A percentile compares a stretch with the other conserved stretches of the same genome.
Conservation (phyloP, 2,113 vertebrate genomes). For the Callaeas wilsoni region DNA sequence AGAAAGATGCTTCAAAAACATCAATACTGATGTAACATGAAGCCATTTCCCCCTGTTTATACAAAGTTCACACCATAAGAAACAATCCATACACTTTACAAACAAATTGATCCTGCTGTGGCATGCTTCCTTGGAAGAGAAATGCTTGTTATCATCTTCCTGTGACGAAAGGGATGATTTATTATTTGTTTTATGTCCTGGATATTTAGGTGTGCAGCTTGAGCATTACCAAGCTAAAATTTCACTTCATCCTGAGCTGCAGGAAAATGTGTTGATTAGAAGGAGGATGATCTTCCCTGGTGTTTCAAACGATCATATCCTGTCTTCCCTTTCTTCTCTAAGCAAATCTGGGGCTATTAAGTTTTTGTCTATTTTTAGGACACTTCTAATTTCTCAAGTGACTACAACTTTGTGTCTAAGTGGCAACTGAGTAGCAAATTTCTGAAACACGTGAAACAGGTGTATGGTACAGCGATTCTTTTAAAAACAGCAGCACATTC, state of each 20-base stretch:
- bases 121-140: not conserved
- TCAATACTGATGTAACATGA: not conserved
- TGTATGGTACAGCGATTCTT: not conserved
- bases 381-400: not conserved
- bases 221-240: not conserved
- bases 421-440: not conserved
- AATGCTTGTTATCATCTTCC: not conserved
- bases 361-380: not conserved
- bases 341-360: not conserved
- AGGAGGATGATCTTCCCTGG: not conserved
- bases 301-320: not conserved
- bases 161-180: not conserved
- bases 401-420: not conserved
- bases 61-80: not conserved
- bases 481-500: not conserved
- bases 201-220: not conserved
- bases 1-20: not conserved
- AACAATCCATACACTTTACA: not conserved
- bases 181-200: not conserved
- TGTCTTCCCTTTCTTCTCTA: not conserved
- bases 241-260: not conserved
- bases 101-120: not conserved
- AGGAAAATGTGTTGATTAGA: not conserved
- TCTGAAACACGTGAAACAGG: not conserved
- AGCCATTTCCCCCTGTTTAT: not conserved